Evolutionary conservation across 2,797 vertebrate species (phyloP), one percentile per base, ranked within the genome.

Genomic region (Chrysocyon brachyurus): DNA sequence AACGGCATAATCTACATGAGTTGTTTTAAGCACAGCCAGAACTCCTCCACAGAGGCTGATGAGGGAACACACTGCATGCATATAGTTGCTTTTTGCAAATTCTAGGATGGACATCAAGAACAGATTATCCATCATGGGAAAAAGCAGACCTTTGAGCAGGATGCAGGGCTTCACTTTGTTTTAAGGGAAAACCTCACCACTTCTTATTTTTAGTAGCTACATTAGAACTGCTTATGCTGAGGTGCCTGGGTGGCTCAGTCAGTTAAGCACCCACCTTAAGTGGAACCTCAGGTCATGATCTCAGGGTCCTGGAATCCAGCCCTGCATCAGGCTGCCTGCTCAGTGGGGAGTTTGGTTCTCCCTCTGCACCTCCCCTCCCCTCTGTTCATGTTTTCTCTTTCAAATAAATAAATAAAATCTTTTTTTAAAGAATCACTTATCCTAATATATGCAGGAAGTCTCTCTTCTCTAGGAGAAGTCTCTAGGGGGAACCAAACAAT

Each of bases 1-100:
- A 59, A 36, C 12, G 88, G 19, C 19, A 52, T n/a, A 52, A 4
- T 77, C 12, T 64, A 83, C 24, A 22, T 19, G 21, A 91, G 7
- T 64, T n/a, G 33, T 95, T 87, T 78, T 61, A 94, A 86, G 61
- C 19, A 66, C 19, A 89, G 75, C 40, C 14, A 91, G 16, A 68
- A 54, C 24, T 64, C 70, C n/a, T 90, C 40, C 26, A 77, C 54
- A 59, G 52, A 88, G 17, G 17, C 8, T 11, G 9, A 31, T 57
- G 31, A 49, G 17, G 12, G 17, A 21, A 75, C 36, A 78, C 40
- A 14, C 31, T 82, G 1, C 15, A 73, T 46, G 17, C 19, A 78
- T 2, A 12, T 77, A 4, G n/a, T 56, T 90, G 28, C n/a, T 49
- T 28, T 83, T 78, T 84, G 15, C 22, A 90, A 84, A 5, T 73